Evolutionary conservation across 2,888 invertebrate genomes (phyloP), one percentile per base, ranked within the genome.

Genomic region (Elgonia sp.): DNA sequence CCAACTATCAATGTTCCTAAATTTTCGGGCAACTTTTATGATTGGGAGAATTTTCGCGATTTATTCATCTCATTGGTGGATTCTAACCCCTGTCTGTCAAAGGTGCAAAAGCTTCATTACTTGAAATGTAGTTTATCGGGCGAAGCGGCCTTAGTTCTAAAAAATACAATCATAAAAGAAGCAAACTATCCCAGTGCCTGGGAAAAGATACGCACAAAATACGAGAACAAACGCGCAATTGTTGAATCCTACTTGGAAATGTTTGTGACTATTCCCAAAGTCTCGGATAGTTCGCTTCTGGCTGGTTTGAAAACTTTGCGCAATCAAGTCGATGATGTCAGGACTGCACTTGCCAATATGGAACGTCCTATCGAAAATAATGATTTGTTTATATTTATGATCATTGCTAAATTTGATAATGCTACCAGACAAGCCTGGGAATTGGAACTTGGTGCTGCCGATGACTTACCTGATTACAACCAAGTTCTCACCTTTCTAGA

Each of bases 301-400:
- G 10, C 21, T 16, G 73, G 73, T 2, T 20, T 65, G 18, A 65
- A 42, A 40, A 20, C 1, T 20, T 16, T 65, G 12, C 40, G 65
- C 12, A 53, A 70, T 70, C 70, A 70, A 70, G 8, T 53, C 3
- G 16, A 53, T n/a, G 50, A 53, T 53, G 53, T 65, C 4, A 65
- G n/a, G 21, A 42, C 42, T 20, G 65, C 65, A 12, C 16, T 75
- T 9, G 2, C 37, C 10, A 57, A 40, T 16, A 16, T 75, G 18
- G 55, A 75, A 21, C 60, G 73, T 14, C 16, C 18, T 42, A 18
- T 72, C 12, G 72, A 55, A 37, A 18, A 55, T n/a, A 39, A 72
- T 29, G 72, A 72, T 57, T 72, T 75, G 73, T 76, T 76, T 63
- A 29, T 76, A 5, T 76, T 76, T 37, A n/a, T 76, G 14, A 76